phyloP scores from a whole-genome alignment of 2,113 vertebrate genomes.

The Sorex araneus region DNA sequence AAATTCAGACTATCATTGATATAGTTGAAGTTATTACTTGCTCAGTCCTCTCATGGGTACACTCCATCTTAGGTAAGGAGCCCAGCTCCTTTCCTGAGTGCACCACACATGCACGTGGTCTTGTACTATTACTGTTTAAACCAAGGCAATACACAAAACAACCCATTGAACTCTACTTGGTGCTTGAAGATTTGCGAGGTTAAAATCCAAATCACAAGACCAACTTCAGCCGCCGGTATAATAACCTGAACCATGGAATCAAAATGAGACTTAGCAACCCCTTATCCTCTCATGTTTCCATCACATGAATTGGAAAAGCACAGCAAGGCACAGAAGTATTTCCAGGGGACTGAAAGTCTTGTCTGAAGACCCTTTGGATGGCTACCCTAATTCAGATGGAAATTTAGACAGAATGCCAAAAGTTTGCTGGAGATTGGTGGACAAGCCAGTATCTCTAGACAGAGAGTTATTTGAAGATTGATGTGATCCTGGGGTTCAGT shows the following conservation, averaged over 20 bases:
- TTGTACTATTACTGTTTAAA: background rate
- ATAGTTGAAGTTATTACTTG: background rate
- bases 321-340: background rate
- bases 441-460: too few species aligned
- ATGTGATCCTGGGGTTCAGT: background rate
- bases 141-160: background rate
- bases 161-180: background rate
- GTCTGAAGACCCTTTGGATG: background rate
- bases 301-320: background rate
- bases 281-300: too few species aligned
- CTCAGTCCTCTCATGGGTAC: background rate
- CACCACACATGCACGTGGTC: background rate
- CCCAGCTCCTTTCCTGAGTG: background rate
- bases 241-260: background rate
- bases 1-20: background rate
- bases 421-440: too few species aligned
- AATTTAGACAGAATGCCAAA: too few species aligned
- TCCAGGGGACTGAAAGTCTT: too few species aligned
- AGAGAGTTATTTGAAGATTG: too few species aligned
- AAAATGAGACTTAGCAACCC: background rate
- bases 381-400: too few species aligned
- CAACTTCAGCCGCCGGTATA: background rate
- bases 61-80: background rate
- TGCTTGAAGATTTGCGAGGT: background rate
- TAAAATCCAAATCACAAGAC: too few species aligned